Conservation (phyloP, 2,888 invertebrate genomes). For the Pollenia angustigena region DNA sequence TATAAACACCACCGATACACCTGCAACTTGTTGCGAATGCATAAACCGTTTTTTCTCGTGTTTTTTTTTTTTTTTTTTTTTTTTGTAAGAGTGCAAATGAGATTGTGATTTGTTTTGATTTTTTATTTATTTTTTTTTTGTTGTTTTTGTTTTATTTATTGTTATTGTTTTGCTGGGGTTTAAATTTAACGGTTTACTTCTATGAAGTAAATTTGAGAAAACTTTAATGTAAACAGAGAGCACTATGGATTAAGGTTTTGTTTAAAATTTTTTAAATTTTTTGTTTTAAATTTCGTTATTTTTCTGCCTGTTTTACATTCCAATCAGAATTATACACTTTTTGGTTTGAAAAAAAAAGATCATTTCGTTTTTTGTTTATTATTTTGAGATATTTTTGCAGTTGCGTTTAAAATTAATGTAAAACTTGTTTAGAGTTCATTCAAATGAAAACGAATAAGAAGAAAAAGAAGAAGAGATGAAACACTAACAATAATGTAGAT, state of each 20-base stretch:
- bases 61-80: constrained; percentile 7
- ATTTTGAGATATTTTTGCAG: not conserved
- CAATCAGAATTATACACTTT: constrained; percentile 21
- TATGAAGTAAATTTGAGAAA: constrained; percentile 14
- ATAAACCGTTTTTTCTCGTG: not conserved
- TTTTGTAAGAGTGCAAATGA: constrained; percentile 3
- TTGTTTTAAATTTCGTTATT: not conserved
- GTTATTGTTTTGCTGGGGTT: constrained; percentile 14
- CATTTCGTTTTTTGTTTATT: constrained; percentile 14
- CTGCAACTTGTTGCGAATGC: constrained; percentile 49
- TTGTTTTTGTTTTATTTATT: constrained; percentile 10
- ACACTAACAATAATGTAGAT: constrained; percentile 9
- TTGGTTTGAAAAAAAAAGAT: constrained; percentile 2
- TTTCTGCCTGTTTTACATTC: constrained; percentile 14
- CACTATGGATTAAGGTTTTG: constrained; percentile 1
- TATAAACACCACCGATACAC: constrained; percentile 13
- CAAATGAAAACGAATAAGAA: constrained; percentile 63
- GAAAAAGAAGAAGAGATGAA: constrained; percentile 21
- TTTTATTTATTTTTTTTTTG: constrained; percentile 5
- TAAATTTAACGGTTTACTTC: constrained; percentile 51
- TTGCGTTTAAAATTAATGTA: constrained; percentile 35
- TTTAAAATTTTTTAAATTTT: not conserved
- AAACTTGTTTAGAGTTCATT: constrained; percentile 69
- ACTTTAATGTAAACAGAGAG: constrained; percentile 20
- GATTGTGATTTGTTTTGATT: constrained; percentile 31